Base-by-base conservation (phyloP, 37 sponge, comb jelly and placozoan species). In the Agelas oroides region DNA sequence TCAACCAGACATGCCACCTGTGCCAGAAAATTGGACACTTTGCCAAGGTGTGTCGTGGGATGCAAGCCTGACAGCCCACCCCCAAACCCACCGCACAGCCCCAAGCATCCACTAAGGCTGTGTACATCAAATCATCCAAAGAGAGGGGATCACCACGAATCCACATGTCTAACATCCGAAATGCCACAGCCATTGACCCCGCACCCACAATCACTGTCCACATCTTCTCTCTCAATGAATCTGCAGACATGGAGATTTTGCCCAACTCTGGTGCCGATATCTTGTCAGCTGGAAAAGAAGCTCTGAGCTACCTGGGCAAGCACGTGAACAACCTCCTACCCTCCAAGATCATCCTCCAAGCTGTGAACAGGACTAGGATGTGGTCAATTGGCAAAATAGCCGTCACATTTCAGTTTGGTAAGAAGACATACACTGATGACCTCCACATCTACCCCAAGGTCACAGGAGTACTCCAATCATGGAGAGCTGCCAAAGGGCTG, bases 231-330 rank as follows among this genome's bases (percentile, higher is more conserved):
- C 65, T 73, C 17, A 59, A 72, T 34, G 83, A 73, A 12, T 15
- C 55, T 36, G 32, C 74, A 71, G 32, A 33, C 21, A 28, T 61
- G 46, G 55, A 46, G 33, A 24, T 46, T 16, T 53, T 83, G 31
- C 84, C 84, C 25, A 65, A 82, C 74, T 82, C 83, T 32, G 83
- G 83, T 18, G 83, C 46, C 19, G 74, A 82, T 35, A 82, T 82
- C 63, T 82, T 62, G 6, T 23, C 57, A 13, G 83, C 83, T 36
- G 83, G 83, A 13, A 73, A 34, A 39, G 35, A 21, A 0, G 17
- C 55, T 38, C 62, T 82, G 23, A 56, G 32, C 20, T 60, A 61
- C n/a, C 72, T 82, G 25, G 25, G 30, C 0, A 41, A 82, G 54
- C 83, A 82, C 62, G 61, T n/a, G 20, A 72, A 82, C 41, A 82